Conservation (phyloP, 2,888 invertebrate species). For the Brachypalpus laphriformis region DNA sequence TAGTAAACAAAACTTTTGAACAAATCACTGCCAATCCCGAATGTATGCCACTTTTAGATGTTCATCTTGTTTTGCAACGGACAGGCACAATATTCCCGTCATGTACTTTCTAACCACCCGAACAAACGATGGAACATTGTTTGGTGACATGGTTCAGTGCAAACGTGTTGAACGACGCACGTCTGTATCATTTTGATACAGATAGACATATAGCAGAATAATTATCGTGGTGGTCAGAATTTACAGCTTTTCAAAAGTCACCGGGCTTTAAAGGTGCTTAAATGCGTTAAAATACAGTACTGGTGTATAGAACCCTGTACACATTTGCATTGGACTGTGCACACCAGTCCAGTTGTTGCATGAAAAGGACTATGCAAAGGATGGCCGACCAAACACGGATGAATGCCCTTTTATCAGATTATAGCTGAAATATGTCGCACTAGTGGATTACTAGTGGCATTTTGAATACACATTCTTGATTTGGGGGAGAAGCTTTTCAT, state of each 20-base stretch:
- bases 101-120: constrained; percentile 54
- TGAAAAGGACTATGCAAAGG: neutral
- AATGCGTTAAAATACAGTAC: constrained; percentile 31
- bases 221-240: constrained; percentile 43
- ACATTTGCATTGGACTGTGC: neutral
- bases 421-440: neutral
- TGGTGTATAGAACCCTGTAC: neutral
- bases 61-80: constrained; percentile 33
- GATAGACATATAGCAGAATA: constrained; percentile 8
- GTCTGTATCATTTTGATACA: neutral
- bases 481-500: neutral
- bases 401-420: neutral
- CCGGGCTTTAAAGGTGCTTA: constrained; percentile 28
- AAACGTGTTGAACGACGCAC: constrained; percentile 33
- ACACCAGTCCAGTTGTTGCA: neutral
- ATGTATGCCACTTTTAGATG: constrained; percentile 36
- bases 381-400: neutral
- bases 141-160: constrained; percentile 38
- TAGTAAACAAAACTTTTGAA: constrained; percentile 53
- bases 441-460: neutral
- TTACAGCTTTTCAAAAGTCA: constrained; percentile 24
- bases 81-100: constrained; percentile 39
- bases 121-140: constrained; percentile 62
- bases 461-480: neutral
- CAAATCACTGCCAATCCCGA: constrained; percentile 69